Base-by-base conservation (phyloP, 1,140 invertebrate species). In the Reticulitermes speratus region DNA sequence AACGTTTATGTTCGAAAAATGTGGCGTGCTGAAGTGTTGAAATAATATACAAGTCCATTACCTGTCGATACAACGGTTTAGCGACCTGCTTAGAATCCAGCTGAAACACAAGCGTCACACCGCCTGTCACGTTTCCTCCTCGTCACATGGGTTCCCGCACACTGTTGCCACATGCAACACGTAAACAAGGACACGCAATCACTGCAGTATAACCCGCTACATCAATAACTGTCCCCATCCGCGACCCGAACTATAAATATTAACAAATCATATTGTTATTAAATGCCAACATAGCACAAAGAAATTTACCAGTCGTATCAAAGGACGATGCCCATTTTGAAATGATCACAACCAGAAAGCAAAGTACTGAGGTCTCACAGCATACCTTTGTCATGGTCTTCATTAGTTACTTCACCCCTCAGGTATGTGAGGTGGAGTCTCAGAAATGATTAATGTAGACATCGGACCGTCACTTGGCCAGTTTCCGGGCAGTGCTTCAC, bases 121-220 rank as follows among this genome's bases (percentile, higher is more conserved):
- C 89, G 89, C 90, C 90, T 91, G 90, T 91, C 90, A 90, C 90
- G 90, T 89, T 91, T 89, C 89, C 90, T 90, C 90, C 90, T 90
- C 90, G 91, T 91, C 91, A 91, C 91, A 91, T 91, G 91, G 90
- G 91, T 30, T 30, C 89, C 89, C 84, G 69, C 75, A 65, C 85
- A 38, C 25, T 69, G 85, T 86, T 86, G 85, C 85, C 85, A 86
- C 5, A 69, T 75, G 14, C 44, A 86, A 14, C 23, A 86, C 85
- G 85, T 84, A 84, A 84, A 84, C 83, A 84, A 84, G 45, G 44
- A 52, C 83, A 32, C 83, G 83, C 48, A 84, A 84, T 84, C 83
- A 84, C 55, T 84, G 83, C 83, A 52, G 65, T 75, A 75, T 30
- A 75, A 30, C 25, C 65, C 2, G 25, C 65, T 30, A 25, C 65